These are phyloP conservation scores for Athene noctua DNA, from an alignment of 2,113 vertebrate genomes.

Conservation along the genomic window DNA sequence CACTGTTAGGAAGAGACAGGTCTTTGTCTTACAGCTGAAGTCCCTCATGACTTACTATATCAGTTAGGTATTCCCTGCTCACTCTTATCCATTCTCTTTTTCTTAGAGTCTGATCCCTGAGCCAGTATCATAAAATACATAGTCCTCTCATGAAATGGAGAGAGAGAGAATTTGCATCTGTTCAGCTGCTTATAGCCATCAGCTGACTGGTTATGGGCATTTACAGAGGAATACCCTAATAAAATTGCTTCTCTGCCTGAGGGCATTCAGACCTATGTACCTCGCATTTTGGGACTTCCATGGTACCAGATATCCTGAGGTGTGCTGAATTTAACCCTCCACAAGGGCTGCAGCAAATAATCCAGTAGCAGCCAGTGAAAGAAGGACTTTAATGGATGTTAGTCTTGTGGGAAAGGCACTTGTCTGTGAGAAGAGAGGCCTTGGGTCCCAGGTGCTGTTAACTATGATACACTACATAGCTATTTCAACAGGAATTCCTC, in stretches of 20 bases:
- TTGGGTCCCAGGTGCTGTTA: neutral
- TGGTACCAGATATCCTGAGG: neutral
- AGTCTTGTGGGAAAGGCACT: neutral
- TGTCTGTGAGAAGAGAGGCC: neutral
- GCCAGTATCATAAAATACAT: neutral
- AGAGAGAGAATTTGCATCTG: neutral
- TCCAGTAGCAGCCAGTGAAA: neutral
- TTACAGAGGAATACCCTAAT: neutral
- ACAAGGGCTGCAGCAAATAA: neutral
- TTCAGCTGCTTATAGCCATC: neutral
- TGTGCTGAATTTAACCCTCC: neutral
- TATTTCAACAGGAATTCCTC: neutral
- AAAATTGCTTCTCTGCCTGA: neutral
- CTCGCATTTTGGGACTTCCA: neutral
- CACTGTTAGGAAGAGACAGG: accelerated
- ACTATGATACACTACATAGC: neutral
- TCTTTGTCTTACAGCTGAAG: neutral
- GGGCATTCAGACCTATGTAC: neutral
- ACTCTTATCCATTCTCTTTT: neutral
- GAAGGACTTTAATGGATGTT: neutral
- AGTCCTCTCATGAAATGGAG: neutral
- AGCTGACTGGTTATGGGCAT: neutral
- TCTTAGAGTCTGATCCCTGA: neutral
- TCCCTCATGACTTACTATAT: neutral
- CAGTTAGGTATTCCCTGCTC: neutral